phyloP scores from a whole-genome alignment of 1,140 invertebrate genomes.

The Drosophila quadrilineata region DNA sequence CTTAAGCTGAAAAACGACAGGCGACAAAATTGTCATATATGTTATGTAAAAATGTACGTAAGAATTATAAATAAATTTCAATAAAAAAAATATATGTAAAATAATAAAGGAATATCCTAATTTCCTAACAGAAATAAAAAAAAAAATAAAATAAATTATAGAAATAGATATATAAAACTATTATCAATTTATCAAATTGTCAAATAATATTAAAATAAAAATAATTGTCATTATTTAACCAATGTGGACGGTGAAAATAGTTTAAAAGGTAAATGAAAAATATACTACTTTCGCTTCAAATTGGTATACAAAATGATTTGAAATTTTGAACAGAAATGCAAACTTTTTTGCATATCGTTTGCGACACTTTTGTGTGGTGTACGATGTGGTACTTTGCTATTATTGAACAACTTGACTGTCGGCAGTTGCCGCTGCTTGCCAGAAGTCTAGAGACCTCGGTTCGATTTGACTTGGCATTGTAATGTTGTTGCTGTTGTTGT shows the following conservation, averaged over 20 bases:
- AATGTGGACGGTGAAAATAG: too few species aligned
- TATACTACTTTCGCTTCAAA: too few species aligned
- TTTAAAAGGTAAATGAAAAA: too few species aligned
- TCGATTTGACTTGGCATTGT: constrained; percentile 50
- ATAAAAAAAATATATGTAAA: not conserved
- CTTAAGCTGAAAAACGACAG: not conserved
- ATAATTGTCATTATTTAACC: too few species aligned
- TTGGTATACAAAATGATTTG: too few species aligned
- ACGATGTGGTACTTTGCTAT: constrained; percentile 7
- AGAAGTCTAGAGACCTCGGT: constrained; percentile 26
- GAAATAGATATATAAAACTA: too few species aligned
- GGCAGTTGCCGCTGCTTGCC: constrained; percentile 8
- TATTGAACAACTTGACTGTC: constrained; percentile 28
- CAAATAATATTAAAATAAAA: too few species aligned
- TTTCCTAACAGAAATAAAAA: too few species aligned
- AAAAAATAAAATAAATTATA: too few species aligned
- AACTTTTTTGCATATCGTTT: not conserved
- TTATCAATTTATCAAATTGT: too few species aligned
- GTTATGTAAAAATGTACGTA: not conserved
- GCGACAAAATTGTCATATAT: not conserved
- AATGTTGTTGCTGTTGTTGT: constrained; percentile 59
- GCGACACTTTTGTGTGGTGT: constrained; percentile 50
- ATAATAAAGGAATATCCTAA: too few species aligned
- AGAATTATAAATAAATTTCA: not conserved
- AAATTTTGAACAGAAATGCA: too few species aligned